These are phyloP conservation scores for Circaetus cinerascens DNA, from an alignment of 2,113 vertebrate species.

Conservation along the genomic window DNA sequence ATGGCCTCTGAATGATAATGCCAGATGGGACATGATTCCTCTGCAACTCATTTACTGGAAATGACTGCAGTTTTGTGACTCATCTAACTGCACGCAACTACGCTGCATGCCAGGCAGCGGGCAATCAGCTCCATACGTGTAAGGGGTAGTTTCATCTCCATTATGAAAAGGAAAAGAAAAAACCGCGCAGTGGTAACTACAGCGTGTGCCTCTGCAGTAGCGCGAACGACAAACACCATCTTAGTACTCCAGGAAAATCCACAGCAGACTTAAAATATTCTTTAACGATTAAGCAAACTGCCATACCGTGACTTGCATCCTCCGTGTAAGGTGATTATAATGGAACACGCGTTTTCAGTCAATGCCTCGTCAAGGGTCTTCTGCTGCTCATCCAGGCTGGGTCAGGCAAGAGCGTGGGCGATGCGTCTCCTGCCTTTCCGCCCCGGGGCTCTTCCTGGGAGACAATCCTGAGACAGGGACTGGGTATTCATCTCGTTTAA, in stretches of 20 bases:
- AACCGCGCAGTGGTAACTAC: not conserved
- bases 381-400: not conserved
- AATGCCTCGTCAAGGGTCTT: not conserved
- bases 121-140: not conserved
- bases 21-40: not conserved
- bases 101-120: not conserved
- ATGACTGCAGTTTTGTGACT: not conserved
- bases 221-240: not conserved
- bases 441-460: not conserved
- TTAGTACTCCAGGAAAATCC: not conserved
- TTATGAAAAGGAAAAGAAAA: not conserved
- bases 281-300: not conserved
- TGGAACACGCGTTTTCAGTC: not conserved
- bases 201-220: not conserved
- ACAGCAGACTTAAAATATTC: not conserved
- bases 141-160: not conserved
- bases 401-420: not conserved
- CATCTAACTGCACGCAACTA: not conserved
- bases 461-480: not conserved
- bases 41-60: not conserved
- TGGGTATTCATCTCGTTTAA: conserved; percentile 5
- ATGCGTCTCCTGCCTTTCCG: not conserved
- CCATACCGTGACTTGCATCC: not conserved
- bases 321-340: not conserved
- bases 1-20: not conserved